phyloP scores from a whole-genome alignment of 1,140 invertebrate species.

The Tetramorium alpestre region DNA sequence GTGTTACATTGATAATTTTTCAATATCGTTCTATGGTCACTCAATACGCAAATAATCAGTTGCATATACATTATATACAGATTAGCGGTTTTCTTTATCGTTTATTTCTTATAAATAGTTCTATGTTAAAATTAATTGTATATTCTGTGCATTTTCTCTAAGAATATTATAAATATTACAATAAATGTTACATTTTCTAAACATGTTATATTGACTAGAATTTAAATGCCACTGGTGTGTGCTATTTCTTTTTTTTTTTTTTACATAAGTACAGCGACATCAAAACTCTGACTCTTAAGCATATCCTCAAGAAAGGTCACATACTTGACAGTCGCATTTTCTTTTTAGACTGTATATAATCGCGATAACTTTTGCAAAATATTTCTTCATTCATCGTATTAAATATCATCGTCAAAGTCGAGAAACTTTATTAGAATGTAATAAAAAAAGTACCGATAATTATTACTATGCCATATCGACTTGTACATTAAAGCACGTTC shows the following conservation, averaged over 20 bases:
- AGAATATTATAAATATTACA: constrained; percentile 57
- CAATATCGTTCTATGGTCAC: neutral
- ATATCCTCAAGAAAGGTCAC: neutral
- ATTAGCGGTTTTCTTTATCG: constrained; percentile 55
- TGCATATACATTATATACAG: constrained; percentile 14
- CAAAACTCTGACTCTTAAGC: constrained; percentile 31
- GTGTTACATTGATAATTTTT: constrained; percentile 16
- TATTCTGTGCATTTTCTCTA: constrained; percentile 59
- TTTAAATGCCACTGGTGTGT: constrained; percentile 51
- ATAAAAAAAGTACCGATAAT: constrained; percentile 27
- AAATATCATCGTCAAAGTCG: neutral
- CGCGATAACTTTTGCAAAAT: constrained; percentile 1
- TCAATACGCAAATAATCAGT: neutral
- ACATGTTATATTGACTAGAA: constrained; percentile 58
- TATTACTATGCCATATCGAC: neutral
- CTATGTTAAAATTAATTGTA: constrained; percentile 73
- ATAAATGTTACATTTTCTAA: constrained; percentile 68
- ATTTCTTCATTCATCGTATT: neutral
- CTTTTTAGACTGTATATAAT: constrained; percentile 4
- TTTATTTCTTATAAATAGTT: constrained; percentile 80
- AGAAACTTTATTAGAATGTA: neutral
- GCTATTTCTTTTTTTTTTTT: constrained; percentile 68
- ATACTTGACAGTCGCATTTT: neutral
- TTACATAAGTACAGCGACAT: constrained; percentile 75
- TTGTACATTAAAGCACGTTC: neutral